phyloP scores from a whole-genome alignment of 2,797 vertebrate species.

The Cossypha caffra region DNA sequence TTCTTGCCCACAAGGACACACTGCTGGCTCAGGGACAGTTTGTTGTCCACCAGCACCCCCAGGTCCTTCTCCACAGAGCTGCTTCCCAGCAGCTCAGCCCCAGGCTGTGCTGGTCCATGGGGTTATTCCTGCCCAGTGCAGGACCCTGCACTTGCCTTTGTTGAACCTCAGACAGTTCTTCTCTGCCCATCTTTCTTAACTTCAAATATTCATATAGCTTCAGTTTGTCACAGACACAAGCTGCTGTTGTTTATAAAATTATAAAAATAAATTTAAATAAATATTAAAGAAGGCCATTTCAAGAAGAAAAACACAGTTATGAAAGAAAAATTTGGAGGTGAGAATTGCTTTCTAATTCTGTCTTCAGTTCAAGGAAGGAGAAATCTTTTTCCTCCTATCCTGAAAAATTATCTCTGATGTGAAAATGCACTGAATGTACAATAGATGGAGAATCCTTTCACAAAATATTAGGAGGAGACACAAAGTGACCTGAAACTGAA shows the following conservation, averaged over 20 bases:
- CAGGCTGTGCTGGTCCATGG: too few relatives aligned
- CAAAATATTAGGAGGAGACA: conserved; percentile 5
- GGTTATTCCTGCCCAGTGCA: too few relatives aligned
- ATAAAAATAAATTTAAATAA: not conserved
- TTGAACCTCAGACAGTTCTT: too few relatives aligned
- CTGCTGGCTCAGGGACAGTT: too few relatives aligned
- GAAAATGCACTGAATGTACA: not conserved
- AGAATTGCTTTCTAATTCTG: not conserved
- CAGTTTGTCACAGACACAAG: not conserved
- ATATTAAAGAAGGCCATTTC: not conserved
- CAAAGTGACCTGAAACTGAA: conserved; percentile 44
- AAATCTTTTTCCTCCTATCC: not conserved
- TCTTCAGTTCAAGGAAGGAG: not conserved
- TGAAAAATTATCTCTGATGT: not conserved
- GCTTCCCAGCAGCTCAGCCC: too few relatives aligned
- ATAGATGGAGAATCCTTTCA: conserved; percentile 26
- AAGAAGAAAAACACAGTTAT: not conserved
- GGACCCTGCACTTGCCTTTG: too few relatives aligned
- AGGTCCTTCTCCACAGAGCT: too few relatives aligned
- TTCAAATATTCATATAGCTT: not conserved
- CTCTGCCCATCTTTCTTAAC: not conserved
- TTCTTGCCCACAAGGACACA: too few relatives aligned
- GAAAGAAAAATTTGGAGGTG: not conserved
- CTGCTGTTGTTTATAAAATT: not conserved
- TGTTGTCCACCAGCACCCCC: too few relatives aligned